Evolutionary conservation across 2,888 invertebrate genomes (phyloP).

Genomic region (Parnassius orleans): DNA sequence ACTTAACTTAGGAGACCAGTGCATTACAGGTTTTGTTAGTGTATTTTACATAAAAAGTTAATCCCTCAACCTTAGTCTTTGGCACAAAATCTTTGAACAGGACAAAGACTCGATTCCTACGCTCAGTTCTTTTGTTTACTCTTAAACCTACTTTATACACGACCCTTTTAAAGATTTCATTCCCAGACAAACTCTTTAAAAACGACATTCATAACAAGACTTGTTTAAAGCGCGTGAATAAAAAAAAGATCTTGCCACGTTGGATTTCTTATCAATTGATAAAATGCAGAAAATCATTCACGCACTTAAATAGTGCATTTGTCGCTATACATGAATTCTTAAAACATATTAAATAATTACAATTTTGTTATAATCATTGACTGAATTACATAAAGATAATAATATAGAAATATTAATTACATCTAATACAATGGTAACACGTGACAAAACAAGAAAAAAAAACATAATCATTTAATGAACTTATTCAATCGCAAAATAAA

Average conservation of each 20-base stretch:
- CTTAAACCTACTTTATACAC: constrained; percentile 58
- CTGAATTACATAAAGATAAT: not conserved
- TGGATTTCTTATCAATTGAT: no score
- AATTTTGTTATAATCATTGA: not conserved
- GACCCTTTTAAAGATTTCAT: constrained; percentile 30
- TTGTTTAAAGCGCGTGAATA: no score
- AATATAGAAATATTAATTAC: not conserved
- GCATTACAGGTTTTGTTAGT: constrained; percentile 56
- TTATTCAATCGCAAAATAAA: not conserved
- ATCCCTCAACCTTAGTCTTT: constrained; percentile 74
- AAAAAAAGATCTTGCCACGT: no score
- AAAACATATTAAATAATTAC: constrained; percentile 1
- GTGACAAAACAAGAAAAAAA: not conserved
- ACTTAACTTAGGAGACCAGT: constrained; percentile 74
- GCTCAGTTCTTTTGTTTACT: constrained; percentile 61
- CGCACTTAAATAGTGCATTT: not conserved
- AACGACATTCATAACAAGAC: not conserved
- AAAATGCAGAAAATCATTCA: not conserved
- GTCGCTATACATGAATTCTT: not conserved
- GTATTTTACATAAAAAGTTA: constrained; percentile 53
- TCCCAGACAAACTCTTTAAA: constrained; percentile 3
- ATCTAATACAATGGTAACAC: constrained; percentile 19
- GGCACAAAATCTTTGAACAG: constrained; percentile 78
- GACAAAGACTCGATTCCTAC: constrained; percentile 73
- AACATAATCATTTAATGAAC: not conserved